Percentiles rank a stretch among this genome's conserved stretches.
phyloP scores from a whole-genome alignment of 2,797 vertebrate genomes.

The Labroides dimidiatus region DNA sequence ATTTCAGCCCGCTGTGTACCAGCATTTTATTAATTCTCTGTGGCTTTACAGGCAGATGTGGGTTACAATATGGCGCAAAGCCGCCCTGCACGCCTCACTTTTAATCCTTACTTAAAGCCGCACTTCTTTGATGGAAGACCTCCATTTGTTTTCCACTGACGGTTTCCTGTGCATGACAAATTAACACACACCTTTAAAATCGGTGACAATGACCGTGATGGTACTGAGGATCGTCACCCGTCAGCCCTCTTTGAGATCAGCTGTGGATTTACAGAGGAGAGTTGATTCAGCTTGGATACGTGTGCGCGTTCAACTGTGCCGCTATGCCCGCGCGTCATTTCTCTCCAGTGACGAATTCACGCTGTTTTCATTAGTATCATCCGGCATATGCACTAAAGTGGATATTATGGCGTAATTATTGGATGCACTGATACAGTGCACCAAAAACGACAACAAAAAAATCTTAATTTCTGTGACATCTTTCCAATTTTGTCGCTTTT shows the following conservation, averaged over 20 bases:
- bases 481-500: too few relatives aligned
- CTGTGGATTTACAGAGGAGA: constrained; percentile 1
- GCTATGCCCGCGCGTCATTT: constrained; percentile 11
- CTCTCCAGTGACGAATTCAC: too few relatives aligned
- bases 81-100: constrained; percentile 51
- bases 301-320: neutral
- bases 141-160: constrained; percentile 54
- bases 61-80: constrained; percentile 65
- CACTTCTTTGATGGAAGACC: constrained; percentile 62
- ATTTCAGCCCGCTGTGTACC: constrained; percentile 24
- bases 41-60: constrained; percentile 74
- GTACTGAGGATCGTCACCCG: constrained; percentile 10
- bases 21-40: constrained; percentile 48
- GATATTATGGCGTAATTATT: too few relatives aligned
- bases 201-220: constrained; percentile 25
- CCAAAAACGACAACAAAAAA: too few relatives aligned
- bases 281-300: neutral
- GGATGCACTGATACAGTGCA: too few relatives aligned
- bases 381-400: too few relatives aligned
- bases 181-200: constrained; percentile 63
- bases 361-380: too few relatives aligned
- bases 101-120: constrained; percentile 81
- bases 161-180: constrained; percentile 66
- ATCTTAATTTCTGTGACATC: too few relatives aligned
- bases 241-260: neutral